A percentile compares a stretch with the other conserved stretches of the same genome.
These are phyloP conservation scores for Aromia moschata DNA, from an alignment of 2,888 invertebrate species.

Conservation along the genomic window DNA sequence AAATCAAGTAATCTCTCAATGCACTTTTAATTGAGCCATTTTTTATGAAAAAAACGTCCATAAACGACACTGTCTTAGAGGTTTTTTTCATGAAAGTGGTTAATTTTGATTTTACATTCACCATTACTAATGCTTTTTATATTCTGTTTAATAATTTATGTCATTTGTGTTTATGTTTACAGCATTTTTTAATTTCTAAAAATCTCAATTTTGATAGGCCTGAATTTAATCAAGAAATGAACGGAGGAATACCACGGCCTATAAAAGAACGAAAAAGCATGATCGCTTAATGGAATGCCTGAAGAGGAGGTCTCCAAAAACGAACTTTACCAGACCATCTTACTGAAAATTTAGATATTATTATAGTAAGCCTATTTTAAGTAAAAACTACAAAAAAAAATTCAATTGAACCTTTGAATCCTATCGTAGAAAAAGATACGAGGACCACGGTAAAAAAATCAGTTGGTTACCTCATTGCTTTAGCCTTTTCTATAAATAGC, in stretches of 20 bases:
- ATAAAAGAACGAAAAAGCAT: constrained; percentile 91
- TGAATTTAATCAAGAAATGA: constrained; percentile 61
- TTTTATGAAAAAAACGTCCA: too few species aligned
- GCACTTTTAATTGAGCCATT: too few species aligned
- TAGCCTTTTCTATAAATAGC: neutral
- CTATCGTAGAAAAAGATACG: neutral
- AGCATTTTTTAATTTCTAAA: constrained; percentile 35
- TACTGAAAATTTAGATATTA: constrained; percentile 92
- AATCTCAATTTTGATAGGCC: constrained; percentile 49
- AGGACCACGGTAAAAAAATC: neutral
- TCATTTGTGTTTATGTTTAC: constrained; percentile 36
- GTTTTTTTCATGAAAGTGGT: too few species aligned
- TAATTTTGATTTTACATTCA: too few species aligned
- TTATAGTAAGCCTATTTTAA: constrained; percentile 88
- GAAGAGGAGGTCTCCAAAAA: constrained; percentile 95
- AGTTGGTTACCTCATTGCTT: neutral
- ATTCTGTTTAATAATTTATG: constrained; percentile 26
- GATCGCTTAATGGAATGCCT: constrained; percentile 96
- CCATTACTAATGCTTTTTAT: neutral
- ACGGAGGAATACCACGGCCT: constrained; percentile 67
- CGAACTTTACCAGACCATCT: constrained; percentile 95
- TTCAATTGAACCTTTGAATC: neutral
- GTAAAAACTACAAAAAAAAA: too few species aligned
- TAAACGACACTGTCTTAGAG: too few species aligned
- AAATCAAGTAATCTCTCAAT: too few species aligned